Percentiles rank a stretch among this genome's conserved stretches.
Conservation (phyloP, 2,113 vertebrate species). For the Hipposideros armiger region DNA sequence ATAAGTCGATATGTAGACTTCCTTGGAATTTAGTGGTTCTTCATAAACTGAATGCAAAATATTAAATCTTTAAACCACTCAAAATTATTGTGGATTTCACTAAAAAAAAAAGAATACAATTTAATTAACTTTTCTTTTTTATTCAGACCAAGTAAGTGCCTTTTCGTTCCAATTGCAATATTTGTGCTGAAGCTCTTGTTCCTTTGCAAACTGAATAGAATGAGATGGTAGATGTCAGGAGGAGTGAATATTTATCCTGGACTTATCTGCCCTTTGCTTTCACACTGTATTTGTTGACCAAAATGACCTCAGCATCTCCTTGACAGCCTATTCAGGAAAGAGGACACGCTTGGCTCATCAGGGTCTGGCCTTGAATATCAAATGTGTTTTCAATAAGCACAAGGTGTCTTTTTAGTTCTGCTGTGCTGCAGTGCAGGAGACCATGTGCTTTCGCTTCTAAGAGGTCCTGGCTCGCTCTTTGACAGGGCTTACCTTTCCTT, state of each 20-base stretch:
- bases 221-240: not conserved
- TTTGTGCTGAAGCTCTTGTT: not conserved
- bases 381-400: slow-evolving; percentile 53
- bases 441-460: not conserved
- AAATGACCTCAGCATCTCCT: slow-evolving; percentile 41
- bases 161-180: not conserved
- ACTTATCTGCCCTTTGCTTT: slow-evolving; percentile 13
- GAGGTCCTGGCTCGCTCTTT: not conserved
- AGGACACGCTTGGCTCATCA: slow-evolving; percentile 56
- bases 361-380: slow-evolving; percentile 62
- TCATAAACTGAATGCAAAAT: not conserved
- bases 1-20: not conserved
- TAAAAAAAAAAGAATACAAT: not conserved
- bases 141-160: not conserved
- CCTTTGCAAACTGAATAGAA: not conserved
- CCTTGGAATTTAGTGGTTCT: not conserved
- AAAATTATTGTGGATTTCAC: slow-evolving; percentile 21
- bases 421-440: not conserved
- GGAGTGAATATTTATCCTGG: slow-evolving; percentile 17
- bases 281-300: slow-evolving; percentile 14
- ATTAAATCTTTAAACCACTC: not conserved
- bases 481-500: slow-evolving; percentile 8
- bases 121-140: not conserved
- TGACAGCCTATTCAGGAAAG: slow-evolving; percentile 60
- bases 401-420: slow-evolving; percentile 58